Evolutionary conservation across 2,797 vertebrate genomes (phyloP).

Genomic region (Xerus rutilus): DNA sequence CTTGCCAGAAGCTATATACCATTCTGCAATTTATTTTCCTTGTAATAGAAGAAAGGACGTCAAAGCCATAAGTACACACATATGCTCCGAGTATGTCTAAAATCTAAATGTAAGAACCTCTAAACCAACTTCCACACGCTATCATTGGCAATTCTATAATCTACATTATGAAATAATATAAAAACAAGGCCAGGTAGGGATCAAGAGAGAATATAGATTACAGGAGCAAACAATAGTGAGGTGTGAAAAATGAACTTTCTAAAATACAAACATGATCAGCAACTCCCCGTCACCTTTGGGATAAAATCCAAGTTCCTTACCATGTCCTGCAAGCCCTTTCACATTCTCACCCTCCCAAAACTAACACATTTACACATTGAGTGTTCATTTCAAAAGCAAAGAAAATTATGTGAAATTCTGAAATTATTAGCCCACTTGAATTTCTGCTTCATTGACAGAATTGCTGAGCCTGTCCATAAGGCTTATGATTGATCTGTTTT

Average conservation of each 20-base stretch:
- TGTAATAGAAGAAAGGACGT: conserved; percentile 73
- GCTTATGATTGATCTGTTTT: neutral
- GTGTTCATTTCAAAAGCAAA: conserved; percentile 14
- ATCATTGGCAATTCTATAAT: neutral
- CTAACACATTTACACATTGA: neutral
- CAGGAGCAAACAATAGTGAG: neutral
- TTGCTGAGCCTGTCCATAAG: neutral
- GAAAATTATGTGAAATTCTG: neutral
- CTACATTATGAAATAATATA: conserved; percentile 13
- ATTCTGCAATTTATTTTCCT: conserved; percentile 65
- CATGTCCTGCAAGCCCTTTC: neutral
- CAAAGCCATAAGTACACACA: conserved; percentile 68
- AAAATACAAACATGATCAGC: neutral
- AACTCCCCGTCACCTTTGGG: neutral
- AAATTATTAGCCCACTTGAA: neutral
- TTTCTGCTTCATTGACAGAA: conserved; percentile 11
- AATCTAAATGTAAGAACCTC: conserved; percentile 39
- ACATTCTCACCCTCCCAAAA: neutral
- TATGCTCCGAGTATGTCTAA: conserved; percentile 59
- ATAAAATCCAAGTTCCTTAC: neutral
- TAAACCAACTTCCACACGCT: conserved; percentile 21
- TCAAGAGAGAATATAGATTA: neutral
- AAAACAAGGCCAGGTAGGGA: neutral
- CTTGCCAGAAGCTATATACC: conserved; percentile 68
- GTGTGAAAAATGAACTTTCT: conserved; percentile 2